Conservation (phyloP, 1,140 invertebrate genomes). For the Panagrolaimus sp. region DNA sequence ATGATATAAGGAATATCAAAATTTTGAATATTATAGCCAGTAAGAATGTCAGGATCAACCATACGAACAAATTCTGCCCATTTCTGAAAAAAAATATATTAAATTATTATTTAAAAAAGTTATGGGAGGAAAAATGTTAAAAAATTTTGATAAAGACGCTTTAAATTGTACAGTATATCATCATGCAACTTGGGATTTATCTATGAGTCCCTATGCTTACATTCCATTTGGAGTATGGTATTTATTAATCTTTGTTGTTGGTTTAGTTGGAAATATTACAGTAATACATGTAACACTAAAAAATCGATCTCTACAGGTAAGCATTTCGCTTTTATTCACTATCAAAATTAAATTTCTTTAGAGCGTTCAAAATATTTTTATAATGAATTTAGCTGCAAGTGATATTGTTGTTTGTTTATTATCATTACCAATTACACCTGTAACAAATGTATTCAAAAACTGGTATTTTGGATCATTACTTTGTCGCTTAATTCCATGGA, state of each 20-base stretch:
- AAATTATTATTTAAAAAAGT: no score
- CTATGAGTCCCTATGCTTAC: constrained; percentile 15
- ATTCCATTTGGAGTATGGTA: constrained; percentile 31
- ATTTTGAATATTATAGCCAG: constrained; percentile 98
- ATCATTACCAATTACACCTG: constrained; percentile 8
- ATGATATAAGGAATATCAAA: constrained; percentile 96
- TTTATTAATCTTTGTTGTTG: constrained; percentile 36
- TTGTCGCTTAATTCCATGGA: constrained; percentile 42
- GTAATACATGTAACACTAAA: constrained; percentile 19
- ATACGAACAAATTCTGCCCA: constrained; percentile 93
- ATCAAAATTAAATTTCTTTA: neutral
- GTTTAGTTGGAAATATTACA: constrained; percentile 37
- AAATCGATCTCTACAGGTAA: constrained; percentile 13
- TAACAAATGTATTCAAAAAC: constrained; percentile 15
- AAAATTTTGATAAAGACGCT: constrained; percentile 2
- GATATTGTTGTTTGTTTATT: constrained; percentile 66
- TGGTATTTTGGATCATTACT: constrained; percentile 32
- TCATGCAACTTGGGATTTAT: constrained; percentile 2
- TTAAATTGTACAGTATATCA: constrained; percentile 1
- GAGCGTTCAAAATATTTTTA: constrained; percentile 88
- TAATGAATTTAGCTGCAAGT: constrained; percentile 85
- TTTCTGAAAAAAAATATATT: constrained; percentile 64
- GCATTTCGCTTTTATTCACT: neutral
- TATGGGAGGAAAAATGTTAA: constrained; percentile 10
- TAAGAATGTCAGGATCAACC: constrained; percentile 93